phyloP scores from a whole-genome alignment of 2,888 invertebrate species.

The Cephus sareptanus region DNA sequence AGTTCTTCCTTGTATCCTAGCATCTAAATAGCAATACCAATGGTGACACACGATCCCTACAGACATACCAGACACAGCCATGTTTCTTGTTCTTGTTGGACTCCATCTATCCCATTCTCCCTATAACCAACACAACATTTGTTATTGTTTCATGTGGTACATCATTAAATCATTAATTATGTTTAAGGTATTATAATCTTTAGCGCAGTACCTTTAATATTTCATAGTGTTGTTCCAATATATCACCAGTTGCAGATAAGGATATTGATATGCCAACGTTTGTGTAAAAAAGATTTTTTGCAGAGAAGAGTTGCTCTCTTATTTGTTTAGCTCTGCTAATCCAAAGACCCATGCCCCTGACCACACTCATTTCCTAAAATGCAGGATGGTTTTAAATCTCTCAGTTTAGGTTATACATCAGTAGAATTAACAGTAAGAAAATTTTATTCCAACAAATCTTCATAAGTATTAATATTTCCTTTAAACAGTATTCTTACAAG shows the following conservation, averaged over 20 bases:
- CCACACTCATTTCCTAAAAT: constrained; percentile 43
- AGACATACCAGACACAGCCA: constrained; percentile 81
- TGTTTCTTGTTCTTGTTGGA: constrained; percentile 75
- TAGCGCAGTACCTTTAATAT: constrained; percentile 63
- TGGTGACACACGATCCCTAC: constrained; percentile 86
- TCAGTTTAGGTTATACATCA: background rate
- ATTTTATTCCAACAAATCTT: background rate
- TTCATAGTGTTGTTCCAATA: constrained; percentile 85
- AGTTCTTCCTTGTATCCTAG: constrained; percentile 76
- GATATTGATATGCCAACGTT: constrained; percentile 82
- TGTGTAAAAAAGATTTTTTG: constrained; percentile 79
- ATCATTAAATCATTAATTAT: background rate
- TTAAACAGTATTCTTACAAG: background rate
- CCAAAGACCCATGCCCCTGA: constrained; percentile 33
- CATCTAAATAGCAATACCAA: constrained; percentile 86
- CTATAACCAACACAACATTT: constrained; percentile 27
- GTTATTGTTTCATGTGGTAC: background rate
- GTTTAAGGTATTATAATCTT: background rate
- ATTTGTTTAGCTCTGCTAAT: constrained; percentile 31
- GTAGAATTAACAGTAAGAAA: background rate
- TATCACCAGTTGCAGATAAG: constrained; percentile 83
- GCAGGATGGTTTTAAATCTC: background rate
- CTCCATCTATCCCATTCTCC: constrained; percentile 72
- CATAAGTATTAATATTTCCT: background rate
- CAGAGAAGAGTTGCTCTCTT: constrained; percentile 50